Conservation (phyloP, 2,888 invertebrate species). For the Byasa hedistus region DNA sequence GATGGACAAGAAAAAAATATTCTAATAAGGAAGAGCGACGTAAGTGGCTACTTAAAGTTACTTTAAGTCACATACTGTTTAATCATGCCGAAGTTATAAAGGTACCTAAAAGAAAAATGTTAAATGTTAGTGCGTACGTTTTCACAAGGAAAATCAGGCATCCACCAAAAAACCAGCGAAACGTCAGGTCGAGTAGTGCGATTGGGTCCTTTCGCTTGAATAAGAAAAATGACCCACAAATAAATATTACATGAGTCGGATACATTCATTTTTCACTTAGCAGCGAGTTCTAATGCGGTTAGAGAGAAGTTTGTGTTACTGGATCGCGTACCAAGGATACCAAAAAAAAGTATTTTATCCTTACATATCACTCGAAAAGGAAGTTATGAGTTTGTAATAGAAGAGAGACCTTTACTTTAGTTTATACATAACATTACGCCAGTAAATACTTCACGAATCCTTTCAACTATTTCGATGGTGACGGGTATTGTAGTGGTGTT, state of each 20-base stretch:
- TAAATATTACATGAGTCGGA: constrained; percentile 53
- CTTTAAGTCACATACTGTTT: too few species aligned
- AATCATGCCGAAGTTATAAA: too few species aligned
- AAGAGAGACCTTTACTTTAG: neutral
- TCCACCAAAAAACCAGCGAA: constrained; percentile 30
- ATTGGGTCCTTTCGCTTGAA: constrained; percentile 38
- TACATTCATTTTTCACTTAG: constrained; percentile 40
- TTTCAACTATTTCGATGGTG: too few species aligned
- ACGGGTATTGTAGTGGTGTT: too few species aligned
- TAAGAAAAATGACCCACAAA: constrained; percentile 47
- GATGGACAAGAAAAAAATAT: too few species aligned
- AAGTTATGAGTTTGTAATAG: constrained; percentile 8
- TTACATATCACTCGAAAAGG: constrained; percentile 2
- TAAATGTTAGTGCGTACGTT: neutral
- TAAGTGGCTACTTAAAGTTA: too few species aligned
- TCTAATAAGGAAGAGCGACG: too few species aligned
- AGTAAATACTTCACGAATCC: too few species aligned
- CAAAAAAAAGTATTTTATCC: constrained; percentile 18
- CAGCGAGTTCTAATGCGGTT: constrained; percentile 32
- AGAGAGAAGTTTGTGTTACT: constrained; percentile 33
- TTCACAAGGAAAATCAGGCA: constrained; percentile 25
- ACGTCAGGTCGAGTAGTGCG: constrained; percentile 37
- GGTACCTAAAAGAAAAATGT: too few species aligned
- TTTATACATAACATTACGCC: neutral
- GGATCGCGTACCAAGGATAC: constrained; percentile 7